Evolutionary conservation across 2,113 vertebrate species (phyloP), one percentile per base, ranked within the genome.

Genomic region (Lepisosteus oculatus): DNA sequence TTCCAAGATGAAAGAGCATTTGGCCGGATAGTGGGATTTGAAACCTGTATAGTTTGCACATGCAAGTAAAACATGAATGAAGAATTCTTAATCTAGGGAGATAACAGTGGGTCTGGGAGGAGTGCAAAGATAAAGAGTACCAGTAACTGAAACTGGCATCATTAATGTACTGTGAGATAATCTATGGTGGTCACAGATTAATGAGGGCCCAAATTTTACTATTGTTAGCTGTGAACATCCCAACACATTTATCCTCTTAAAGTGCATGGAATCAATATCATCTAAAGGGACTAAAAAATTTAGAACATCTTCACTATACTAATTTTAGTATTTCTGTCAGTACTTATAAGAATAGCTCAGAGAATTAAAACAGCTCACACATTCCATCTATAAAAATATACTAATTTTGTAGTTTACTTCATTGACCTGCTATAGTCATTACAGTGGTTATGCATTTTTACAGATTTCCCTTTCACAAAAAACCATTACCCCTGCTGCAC

Each of bases 1-100:
- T 29, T 29, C 29, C 29, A 29, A 29, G 29, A 29, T 29, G 29
- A 29, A 29, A 29, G 29, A 29, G 29, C 29, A 29, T 29, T 29
- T 29, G 29, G 29, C 29, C 29, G 29, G 29, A 29, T 29, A 29
- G 29, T 29, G 29, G 29, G 29, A 29, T 29, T 29, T 29, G 29
- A 29, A 29, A 29, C 29, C 29, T 29, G 29, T 29, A 29, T 29
- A 2, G 45, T 6, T 11, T 41, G 15, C 70, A 71, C 59, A 47
- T 71, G 70, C 41, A 61, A 42, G 45, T 12, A 47, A 59, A 14
- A 55, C 56, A 12, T 63, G 51, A 71, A 71, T 64, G 17, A 64
- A 59, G 15, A 2, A 11, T 56, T 45, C 51, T 61, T 42, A 41
- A 65, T 54, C 42, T 56, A 29, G 45, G 70, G 61, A 44, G 61